Evolutionary conservation across 2,888 invertebrate genomes (phyloP).

Genomic region (Metalampra italica): DNA sequence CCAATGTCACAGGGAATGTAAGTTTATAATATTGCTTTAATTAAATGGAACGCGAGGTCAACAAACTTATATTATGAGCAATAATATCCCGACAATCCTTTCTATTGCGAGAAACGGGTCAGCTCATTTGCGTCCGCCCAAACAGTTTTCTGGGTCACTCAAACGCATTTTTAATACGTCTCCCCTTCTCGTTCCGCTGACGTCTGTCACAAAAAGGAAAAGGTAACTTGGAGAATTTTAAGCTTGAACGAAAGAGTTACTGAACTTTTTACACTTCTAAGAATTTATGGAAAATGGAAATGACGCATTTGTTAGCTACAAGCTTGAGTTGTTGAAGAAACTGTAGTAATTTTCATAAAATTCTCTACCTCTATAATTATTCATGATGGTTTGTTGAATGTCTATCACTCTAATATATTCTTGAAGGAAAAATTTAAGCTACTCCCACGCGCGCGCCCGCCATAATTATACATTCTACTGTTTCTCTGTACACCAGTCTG

Average conservation of each 20-base stretch:
- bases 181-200: constrained; percentile 47
- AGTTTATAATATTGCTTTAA: too few species aligned
- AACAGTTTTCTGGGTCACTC: constrained; percentile 32
- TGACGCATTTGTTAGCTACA: too few species aligned
- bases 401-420: too few species aligned
- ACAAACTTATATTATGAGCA: not conserved
- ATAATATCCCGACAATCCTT: constrained; percentile 14
- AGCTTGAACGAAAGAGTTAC: constrained; percentile 5
- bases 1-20: too few species aligned
- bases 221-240: constrained; percentile 29
- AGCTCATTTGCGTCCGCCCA: constrained; percentile 15
- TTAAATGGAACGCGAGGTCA: not conserved
- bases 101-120: constrained; percentile 15
- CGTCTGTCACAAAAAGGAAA: constrained; percentile 55
- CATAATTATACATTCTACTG: too few species aligned
- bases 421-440: too few species aligned
- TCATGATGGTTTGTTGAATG: too few species aligned
- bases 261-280: not conserved
- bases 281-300: not conserved
- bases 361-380: too few species aligned
- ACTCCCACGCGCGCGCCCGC: too few species aligned
- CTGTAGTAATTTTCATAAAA: too few species aligned
- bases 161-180: constrained; percentile 57
- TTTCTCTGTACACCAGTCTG: too few species aligned
- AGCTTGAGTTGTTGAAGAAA: too few species aligned